Evolutionary conservation across 2,888 invertebrate genomes (phyloP).

Genomic region (Drosophila helvetica): DNA sequence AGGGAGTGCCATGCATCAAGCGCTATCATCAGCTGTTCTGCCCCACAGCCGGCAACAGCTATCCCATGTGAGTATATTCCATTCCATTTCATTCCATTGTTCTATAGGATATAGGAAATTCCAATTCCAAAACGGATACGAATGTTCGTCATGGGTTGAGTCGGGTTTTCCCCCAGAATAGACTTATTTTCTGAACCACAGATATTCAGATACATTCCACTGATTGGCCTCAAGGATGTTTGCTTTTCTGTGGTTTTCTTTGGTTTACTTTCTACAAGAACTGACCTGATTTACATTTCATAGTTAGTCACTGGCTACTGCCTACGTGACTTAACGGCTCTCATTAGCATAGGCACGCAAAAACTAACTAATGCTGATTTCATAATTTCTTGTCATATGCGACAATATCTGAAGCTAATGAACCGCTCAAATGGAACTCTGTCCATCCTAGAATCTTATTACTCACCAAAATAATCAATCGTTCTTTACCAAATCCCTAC

Average conservation of each 20-base stretch:
- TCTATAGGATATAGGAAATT: slow-evolving; percentile 22
- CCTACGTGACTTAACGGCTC: slow-evolving; percentile 8
- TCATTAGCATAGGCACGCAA: slow-evolving; percentile 36
- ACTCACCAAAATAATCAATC: no score
- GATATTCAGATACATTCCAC: slow-evolving; percentile 14
- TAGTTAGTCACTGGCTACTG: slow-evolving; percentile 1
- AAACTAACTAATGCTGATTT: slow-evolving; percentile 23
- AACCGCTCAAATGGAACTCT: neutral
- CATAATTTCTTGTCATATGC: slow-evolving; percentile 10
- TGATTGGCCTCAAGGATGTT: slow-evolving; percentile 46
- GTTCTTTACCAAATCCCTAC: no score
- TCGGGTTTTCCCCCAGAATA: slow-evolving; percentile 8
- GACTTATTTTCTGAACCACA: slow-evolving; percentile 3
- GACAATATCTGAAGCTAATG: neutral
- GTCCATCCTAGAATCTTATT: neutral
- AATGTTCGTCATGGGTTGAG: neutral
- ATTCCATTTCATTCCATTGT: slow-evolving; percentile 12
- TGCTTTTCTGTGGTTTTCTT: slow-evolving; percentile 35
- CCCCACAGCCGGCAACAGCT: slow-evolving; percentile 95
- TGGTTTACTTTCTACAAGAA: neutral
- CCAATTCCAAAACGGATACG: slow-evolving; percentile 24
- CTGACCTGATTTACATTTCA: slow-evolving; percentile 36
- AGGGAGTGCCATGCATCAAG: slow-evolving; percentile 95
- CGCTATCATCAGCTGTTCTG: slow-evolving; percentile 95
- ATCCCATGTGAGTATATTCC: slow-evolving; percentile 91